Percentiles rank a stretch among this genome's conserved stretches.
Evolutionary conservation across 2,113 vertebrate species (phyloP).

Genomic region (Orthonyx spaldingii): DNA sequence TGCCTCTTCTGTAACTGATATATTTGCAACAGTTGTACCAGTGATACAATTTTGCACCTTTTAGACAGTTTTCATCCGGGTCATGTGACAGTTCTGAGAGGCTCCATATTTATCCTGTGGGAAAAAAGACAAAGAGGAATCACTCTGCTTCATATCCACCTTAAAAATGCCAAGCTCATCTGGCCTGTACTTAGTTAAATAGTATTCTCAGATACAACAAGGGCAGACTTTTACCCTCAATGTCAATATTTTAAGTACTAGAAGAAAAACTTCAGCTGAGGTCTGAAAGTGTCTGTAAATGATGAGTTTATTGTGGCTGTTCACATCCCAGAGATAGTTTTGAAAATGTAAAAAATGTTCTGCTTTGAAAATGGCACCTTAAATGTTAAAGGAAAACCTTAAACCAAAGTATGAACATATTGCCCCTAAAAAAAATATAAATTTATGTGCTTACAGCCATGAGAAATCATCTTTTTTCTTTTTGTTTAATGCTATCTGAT

Average conservation of each 20-base stretch:
- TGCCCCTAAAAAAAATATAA: neutral
- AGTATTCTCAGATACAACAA: neutral
- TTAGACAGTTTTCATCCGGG: neutral
- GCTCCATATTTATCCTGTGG: neutral
- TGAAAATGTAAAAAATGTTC: neutral
- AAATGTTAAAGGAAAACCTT: neutral
- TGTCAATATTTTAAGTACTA: neutral
- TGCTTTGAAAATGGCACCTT: neutral
- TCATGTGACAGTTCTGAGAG: neutral
- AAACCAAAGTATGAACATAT: neutral
- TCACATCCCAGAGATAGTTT: neutral
- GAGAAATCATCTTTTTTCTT: neutral
- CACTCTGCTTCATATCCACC: neutral
- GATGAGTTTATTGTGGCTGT: neutral
- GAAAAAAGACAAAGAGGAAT: neutral
- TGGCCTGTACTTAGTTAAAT: neutral
- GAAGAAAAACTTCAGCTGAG: neutral
- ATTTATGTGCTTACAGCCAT: neutral
- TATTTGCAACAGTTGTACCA: neutral
- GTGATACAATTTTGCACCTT: neutral
- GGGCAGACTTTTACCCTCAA: neutral
- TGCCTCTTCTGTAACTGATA: neutral
- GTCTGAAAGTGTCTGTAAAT: neutral
- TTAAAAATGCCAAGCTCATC: neutral
- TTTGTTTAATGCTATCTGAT: neutral